Base-by-base conservation (phyloP, 2,113 vertebrate species). In the Phylloscopus trochilus region DNA sequence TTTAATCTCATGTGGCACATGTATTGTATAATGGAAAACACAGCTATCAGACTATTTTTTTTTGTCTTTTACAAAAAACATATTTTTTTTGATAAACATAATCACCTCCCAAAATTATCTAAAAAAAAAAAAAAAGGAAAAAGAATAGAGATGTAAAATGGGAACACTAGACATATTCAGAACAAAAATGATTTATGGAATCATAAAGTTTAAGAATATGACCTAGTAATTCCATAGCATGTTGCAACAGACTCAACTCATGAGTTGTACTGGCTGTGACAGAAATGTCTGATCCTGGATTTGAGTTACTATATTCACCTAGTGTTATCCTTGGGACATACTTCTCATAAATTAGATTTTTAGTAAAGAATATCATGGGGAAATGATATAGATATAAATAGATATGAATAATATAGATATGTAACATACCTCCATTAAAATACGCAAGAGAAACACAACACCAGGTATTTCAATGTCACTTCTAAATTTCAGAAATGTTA, bases 81-180 rank as follows among this genome's bases (percentile, higher is more conserved):
- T 37, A 33, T 55, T 43, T 81, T 56, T 3, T 31, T 81, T 39
- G 5, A 64, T 82, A 52, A 79, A 5, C 5, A 39, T 20, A 23
- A 0, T 1, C 8, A 5, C 2, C 15, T 53, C 0, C 1, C 8
- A 7, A 47, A 53, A 15, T 12, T 53, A 4, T 41, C 9, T 6
- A 9, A 13, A 41, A 26, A 69, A 59, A 41, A 55, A 44, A 67
- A 4, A 19, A 53, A 35, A 19, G 83, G 1, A 20, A 49, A 44
- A 58, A 4, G 1, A 63, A 8, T 2, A 60, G 16, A 66, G 4
- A 0, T 66, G 4, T 47, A 62, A 94, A 78, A 82, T 43, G 15
- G 39, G 11, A 69, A 69, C 2, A 20, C 5, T 62, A 79, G 60
- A 59, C 15, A 68, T 6, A 27, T 27, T 76, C 11, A 64, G 15